Percentiles rank a stretch among this genome's conserved stretches.
These are phyloP conservation scores for Orthosia gracilis DNA, from an alignment of 2,888 invertebrate species.

Conservation along the genomic window DNA sequence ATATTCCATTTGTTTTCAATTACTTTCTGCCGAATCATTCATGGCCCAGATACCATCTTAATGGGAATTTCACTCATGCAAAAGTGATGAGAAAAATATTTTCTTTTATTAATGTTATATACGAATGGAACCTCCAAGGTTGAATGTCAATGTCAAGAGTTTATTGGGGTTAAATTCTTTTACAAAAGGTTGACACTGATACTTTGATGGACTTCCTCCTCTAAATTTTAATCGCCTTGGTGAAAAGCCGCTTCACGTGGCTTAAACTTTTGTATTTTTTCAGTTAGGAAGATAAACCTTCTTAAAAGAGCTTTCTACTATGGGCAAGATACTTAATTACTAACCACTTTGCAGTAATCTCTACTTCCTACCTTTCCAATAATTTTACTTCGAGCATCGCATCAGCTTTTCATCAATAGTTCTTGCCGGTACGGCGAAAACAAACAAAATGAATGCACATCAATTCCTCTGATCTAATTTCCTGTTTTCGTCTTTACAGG, in stretches of 20 bases:
- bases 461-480: too few relatives aligned
- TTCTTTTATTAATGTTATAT: slow-evolving; percentile 16
- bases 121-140: background rate
- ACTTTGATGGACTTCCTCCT: background rate
- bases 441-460: background rate
- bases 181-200: background rate
- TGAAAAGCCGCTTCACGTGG: background rate
- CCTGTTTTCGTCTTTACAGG: background rate
- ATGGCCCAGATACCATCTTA: slow-evolving; percentile 16
- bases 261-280: background rate
- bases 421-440: background rate
- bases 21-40: slow-evolving; percentile 37
- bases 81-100: slow-evolving; percentile 5
- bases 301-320: background rate
- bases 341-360: background rate
- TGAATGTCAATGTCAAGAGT: slow-evolving; percentile 5
- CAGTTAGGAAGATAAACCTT: background rate
- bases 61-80: slow-evolving; percentile 39
- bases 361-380: too few relatives aligned
- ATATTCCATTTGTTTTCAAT: slow-evolving; percentile 45
- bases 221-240: background rate
- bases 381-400: too few relatives aligned
- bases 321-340: background rate
- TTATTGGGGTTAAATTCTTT: slow-evolving; percentile 12
- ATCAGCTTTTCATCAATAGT: background rate